Percentiles rank a stretch among this genome's conserved stretches.
Conservation (phyloP, 2,888 invertebrate species). For the Tenthredo notha region DNA sequence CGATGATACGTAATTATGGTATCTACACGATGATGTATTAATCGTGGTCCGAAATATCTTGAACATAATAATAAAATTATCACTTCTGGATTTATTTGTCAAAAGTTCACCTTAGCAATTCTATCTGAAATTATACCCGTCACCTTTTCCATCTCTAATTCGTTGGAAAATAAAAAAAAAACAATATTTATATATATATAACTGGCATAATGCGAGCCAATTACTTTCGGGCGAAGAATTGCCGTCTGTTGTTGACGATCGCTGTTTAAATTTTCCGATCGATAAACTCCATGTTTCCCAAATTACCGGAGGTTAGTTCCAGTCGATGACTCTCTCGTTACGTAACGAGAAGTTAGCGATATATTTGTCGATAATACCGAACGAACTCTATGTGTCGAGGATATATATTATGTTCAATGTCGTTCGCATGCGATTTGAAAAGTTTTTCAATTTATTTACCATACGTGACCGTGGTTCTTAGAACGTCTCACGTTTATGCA, state of each 20-base stretch:
- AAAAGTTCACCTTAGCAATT: neutral
- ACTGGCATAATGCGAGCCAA: neutral
- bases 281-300: conserved; percentile 1
- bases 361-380: conserved; percentile 15
- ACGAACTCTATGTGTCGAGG: neutral
- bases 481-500: neutral
- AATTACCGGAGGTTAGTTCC: conserved; percentile 36
- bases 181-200: neutral
- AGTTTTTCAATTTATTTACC: neutral
- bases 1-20: neutral
- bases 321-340: neutral
- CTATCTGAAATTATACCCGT: neutral
- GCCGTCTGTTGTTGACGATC: conserved; percentile 19
- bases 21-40: neutral
- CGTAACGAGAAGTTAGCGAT: neutral
- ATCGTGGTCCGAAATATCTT: neutral
- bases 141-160: neutral
- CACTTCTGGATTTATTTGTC: neutral
- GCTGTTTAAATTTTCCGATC: neutral
- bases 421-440: conserved; percentile 17
- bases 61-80: no score
- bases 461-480: neutral
- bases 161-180: neutral
- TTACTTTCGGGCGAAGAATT: conserved; percentile 12
- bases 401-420: conserved; percentile 9